A percentile compares a stretch with the other conserved stretches of the same genome.
phyloP scores from a whole-genome alignment of 2,888 invertebrate species.

The Cheilosia vernalis region DNA sequence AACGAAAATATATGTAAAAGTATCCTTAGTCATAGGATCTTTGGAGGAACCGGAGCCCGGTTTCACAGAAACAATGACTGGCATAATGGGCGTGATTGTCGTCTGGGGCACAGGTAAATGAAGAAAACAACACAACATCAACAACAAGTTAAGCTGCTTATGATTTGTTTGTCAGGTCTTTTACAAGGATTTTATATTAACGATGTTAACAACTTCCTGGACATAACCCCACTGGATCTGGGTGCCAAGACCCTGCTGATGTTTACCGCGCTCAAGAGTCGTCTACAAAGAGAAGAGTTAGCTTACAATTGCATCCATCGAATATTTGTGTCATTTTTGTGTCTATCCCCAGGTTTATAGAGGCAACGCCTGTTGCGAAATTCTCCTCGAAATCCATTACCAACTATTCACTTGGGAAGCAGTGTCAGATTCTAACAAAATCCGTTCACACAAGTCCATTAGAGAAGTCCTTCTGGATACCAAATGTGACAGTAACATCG shows the following conservation, averaged over 20 bases:
- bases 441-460: neutral
- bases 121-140: neutral
- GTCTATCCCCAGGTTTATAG: conserved; percentile 18
- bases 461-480: conserved; percentile 52
- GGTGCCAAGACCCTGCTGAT: conserved; percentile 78
- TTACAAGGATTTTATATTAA: neutral
- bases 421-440: neutral
- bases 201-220: conserved; percentile 60
- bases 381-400: conserved; percentile 2
- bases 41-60: conserved; percentile 78
- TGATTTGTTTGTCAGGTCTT: neutral
- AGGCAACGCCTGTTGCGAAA: conserved; percentile 38
- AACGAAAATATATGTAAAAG: neutral
- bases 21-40: conserved; percentile 64
- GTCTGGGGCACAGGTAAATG: conserved; percentile 77
- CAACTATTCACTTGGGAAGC: neutral
- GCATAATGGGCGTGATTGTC: conserved; percentile 79
- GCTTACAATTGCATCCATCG: neutral
- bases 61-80: conserved; percentile 77
- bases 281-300: conserved; percentile 75
- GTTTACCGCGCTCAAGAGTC: conserved; percentile 71
- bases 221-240: conserved; percentile 79
- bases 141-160: neutral
- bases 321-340: neutral
- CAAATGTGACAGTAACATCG: conserved; percentile 29